Evolutionary conservation across 2,797 vertebrate genomes (phyloP), one percentile per base, ranked within the genome.

Genomic region (Mus spretus): DNA sequence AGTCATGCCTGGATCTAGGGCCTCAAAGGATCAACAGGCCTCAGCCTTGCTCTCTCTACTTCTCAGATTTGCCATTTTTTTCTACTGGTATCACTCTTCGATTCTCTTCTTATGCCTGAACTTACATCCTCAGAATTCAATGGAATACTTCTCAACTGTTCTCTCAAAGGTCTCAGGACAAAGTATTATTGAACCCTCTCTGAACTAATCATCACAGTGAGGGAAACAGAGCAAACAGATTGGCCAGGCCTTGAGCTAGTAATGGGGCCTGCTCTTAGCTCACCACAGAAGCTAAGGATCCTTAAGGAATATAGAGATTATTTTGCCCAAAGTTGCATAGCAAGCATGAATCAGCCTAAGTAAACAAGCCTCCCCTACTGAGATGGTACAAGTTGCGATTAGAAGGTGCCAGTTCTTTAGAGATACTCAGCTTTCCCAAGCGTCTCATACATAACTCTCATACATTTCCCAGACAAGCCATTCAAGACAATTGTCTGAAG

Each of bases 321-420:
- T 89, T 6, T 88, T 94, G 61, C 2, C 37, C 37, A 44, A 72
- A 88, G 59, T 85, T 94, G 47, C 31, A 72, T 53, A 85, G 22
- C 37, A 96, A 89, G n/a, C 74, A 37, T 61, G 70, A 91, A 89
- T 85, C 14, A 89, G 74, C 31, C 74, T 55, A 92, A 96, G 89
- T 50, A 26, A 95, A 81, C 57, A 88, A 77, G 63, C 24, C 28
- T 15, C n/a, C 17, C 22, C 10, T 34, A 22, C 75, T 72, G 26
- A 82, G 84, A 24, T 81, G 19, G 34, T 74, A 85, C 77, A 95
- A 90, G 37, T 12, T 89, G 55, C 96, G 40, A 82, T 22, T 55
- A 89, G 53, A 55, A 95, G 50, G 26, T 67, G 8, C 8, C n/a
- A 82, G 7, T 28, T 94, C 78, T 85, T 10, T 50, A 81, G 22